Evolutionary conservation across 1,140 invertebrate genomes (phyloP).

Genomic region (Bombyx mori): DNA sequence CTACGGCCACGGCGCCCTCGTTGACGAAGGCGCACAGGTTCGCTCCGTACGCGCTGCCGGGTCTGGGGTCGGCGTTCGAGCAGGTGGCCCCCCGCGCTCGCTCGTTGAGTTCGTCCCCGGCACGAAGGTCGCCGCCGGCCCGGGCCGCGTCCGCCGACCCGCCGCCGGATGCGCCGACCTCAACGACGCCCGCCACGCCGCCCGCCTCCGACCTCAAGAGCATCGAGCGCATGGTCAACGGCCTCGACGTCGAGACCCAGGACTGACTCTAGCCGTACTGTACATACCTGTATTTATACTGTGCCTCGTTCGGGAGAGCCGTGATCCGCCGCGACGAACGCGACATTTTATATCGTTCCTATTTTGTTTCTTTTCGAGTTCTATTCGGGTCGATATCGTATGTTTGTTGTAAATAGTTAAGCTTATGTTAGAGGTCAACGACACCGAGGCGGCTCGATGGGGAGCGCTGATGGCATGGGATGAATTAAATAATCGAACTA

Average conservation of each 20-base stretch:
- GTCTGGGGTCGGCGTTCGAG: constrained; percentile 84
- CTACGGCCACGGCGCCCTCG: constrained; percentile 42
- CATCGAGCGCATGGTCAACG: constrained; percentile 98
- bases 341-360: constrained; percentile 68
- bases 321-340: constrained; percentile 20
- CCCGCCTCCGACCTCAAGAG: constrained; percentile 87
- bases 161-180: constrained; percentile 64
- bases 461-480: no score
- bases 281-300: constrained; percentile 67
- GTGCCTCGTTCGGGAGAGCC: constrained; percentile 19
- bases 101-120: constrained; percentile 79
- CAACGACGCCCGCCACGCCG: constrained; percentile 43
- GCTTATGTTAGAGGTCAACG: constrained; percentile 40
- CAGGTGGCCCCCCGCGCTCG: constrained; percentile 82
- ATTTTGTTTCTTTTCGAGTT: constrained; percentile 67
- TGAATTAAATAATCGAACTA: no score
- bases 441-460: constrained; percentile 12
- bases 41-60: constrained; percentile 86
- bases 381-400: constrained; percentile 62
- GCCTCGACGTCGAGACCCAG: constrained; percentile 82
- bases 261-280: constrained; percentile 55
- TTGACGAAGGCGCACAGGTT: constrained; percentile 84
- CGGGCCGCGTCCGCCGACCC: constrained; percentile 65
- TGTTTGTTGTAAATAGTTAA: constrained; percentile 64
- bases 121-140: constrained; percentile 42